A percentile compares a stretch with the other conserved stretches of the same genome.
These are phyloP conservation scores for Streptopelia turtur DNA, from an alignment of 2,797 vertebrate species.

Conservation along the genomic window DNA sequence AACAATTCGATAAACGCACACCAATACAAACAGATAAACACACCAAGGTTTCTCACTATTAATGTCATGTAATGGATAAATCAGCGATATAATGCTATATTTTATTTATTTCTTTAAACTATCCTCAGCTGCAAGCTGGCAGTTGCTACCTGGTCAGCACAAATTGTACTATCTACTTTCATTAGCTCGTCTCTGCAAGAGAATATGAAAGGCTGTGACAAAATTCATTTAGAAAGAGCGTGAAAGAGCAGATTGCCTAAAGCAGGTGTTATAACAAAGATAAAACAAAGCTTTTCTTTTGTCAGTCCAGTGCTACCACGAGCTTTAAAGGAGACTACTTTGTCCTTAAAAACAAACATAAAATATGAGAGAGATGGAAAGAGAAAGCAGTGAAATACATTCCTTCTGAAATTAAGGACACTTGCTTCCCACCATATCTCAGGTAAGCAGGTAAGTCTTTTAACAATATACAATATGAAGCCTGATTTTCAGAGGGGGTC, in stretches of 20 bases:
- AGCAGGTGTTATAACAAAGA: slow-evolving; percentile 94
- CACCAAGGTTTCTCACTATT: slow-evolving; percentile 87
- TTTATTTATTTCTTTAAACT: slow-evolving; percentile 84
- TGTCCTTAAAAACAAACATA: slow-evolving; percentile 62
- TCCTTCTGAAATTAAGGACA: slow-evolving; percentile 48
- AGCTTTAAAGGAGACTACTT: slow-evolving; percentile 67
- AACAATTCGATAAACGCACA: slow-evolving; percentile 99
- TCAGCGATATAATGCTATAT: slow-evolving; percentile 87
- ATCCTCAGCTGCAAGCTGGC: slow-evolving; percentile 90
- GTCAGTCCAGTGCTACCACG: slow-evolving; percentile 30
- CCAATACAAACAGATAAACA: slow-evolving; percentile 99
- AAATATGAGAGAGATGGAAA: slow-evolving; percentile 8
- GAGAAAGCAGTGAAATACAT: slow-evolving; percentile 30
- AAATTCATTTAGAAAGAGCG: slow-evolving; percentile 94
- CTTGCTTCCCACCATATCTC: neutral
- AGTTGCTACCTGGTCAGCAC: slow-evolving; percentile 94
- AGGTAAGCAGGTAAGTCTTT: slow-evolving; percentile 19
- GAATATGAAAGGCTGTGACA: slow-evolving; percentile 97
- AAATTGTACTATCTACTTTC: slow-evolving; percentile 99
- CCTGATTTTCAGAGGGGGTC: neutral
- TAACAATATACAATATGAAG: neutral
- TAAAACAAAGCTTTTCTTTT: slow-evolving; percentile 85
- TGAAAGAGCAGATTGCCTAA: slow-evolving; percentile 90
- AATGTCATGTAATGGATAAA: slow-evolving; percentile 98
- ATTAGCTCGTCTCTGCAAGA: slow-evolving; percentile 90